phyloP scores from a whole-genome alignment of 2,797 vertebrate genomes.

The Pteronotus mesoamericanus region DNA sequence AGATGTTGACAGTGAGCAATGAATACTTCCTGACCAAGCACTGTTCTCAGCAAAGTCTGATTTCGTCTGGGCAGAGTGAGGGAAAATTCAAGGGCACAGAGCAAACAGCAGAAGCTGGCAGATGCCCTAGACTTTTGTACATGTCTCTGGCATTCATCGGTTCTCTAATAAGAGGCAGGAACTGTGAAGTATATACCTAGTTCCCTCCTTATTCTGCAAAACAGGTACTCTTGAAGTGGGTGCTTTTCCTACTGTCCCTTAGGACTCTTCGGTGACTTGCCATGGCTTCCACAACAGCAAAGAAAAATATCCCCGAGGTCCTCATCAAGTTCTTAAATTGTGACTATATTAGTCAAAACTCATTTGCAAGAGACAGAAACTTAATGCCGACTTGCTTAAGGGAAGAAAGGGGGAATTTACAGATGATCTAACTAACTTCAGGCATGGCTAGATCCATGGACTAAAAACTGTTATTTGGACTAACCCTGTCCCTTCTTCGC shows the following conservation, averaged over 20 bases:
- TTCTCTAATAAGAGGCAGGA: not conserved
- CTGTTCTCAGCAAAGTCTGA: slow-evolving; percentile 31
- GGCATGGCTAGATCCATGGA: not conserved
- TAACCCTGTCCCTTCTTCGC: not conserved
- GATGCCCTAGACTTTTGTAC: not conserved
- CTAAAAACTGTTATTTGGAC: not conserved
- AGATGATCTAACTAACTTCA: not conserved
- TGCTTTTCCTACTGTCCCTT: not conserved
- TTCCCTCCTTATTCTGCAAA: not conserved
- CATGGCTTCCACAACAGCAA: not conserved
- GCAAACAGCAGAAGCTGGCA: not conserved
- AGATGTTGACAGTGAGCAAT: not conserved
- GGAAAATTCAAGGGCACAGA: slow-evolving; percentile 2
- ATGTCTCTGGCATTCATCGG: not conserved
- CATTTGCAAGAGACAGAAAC: not conserved
- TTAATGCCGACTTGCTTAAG: not conserved
- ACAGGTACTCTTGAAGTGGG: not conserved
- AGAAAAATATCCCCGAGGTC: not conserved
- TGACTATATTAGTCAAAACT: not conserved
- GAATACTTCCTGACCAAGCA: not conserved
- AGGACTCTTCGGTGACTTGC: not conserved
- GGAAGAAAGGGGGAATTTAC: not conserved
- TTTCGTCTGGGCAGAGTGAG: not conserved
- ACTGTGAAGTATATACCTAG: not conserved
- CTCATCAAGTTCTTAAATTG: not conserved